phyloP scores from a whole-genome alignment of 2,797 vertebrate genomes.

The Lateolabrax maculatus region DNA sequence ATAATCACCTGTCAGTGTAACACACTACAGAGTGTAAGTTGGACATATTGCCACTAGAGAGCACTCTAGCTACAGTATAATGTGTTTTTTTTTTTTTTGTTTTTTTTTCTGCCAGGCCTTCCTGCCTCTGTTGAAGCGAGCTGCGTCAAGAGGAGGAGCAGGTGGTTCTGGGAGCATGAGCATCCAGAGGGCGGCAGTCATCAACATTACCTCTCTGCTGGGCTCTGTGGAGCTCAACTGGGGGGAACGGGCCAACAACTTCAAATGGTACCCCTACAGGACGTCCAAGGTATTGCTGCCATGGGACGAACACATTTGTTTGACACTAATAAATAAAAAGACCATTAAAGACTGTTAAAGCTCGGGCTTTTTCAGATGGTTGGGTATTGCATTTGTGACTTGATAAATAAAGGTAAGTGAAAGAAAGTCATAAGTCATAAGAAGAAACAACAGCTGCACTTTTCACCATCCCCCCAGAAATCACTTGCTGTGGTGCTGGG shows the following conservation, averaged over 20 bases:
- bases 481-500: neutral
- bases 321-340: neutral
- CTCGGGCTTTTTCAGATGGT: neutral
- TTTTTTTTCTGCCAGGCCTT: too few species aligned
- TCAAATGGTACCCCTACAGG: constrained; percentile 87
- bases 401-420: neutral
- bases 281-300: constrained; percentile 83
- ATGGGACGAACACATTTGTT: neutral
- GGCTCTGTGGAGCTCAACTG: constrained; percentile 83
- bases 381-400: neutral
- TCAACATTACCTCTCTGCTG: constrained; percentile 84
- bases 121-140: constrained; percentile 83
- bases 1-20: neutral
- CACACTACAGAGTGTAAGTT: neutral
- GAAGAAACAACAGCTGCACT: too few species aligned
- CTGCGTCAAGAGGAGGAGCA: constrained; percentile 73
- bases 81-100: too few species aligned
- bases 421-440: neutral
- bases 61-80: neutral
- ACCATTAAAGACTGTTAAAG: neutral
- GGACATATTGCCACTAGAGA: constrained; percentile 33
- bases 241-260: constrained; percentile 64
- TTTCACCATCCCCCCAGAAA: neutral
- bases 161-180: constrained; percentile 68
- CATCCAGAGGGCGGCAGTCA: constrained; percentile 84